These are phyloP conservation scores for Himalopsyche anomala DNA, from an alignment of 2,888 invertebrate genomes.

Conservation along the genomic window DNA sequence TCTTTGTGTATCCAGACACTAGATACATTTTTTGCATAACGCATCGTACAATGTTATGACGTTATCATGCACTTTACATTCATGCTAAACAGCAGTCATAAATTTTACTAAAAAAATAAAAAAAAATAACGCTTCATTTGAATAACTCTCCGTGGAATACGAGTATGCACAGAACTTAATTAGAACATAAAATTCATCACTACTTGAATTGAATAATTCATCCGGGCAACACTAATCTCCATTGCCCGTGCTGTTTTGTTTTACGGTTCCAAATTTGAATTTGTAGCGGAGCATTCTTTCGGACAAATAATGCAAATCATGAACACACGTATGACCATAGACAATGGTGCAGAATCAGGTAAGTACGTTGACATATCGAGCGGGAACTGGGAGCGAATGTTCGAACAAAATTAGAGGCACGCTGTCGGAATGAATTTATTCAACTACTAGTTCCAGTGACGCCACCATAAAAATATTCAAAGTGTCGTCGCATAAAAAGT, in stretches of 20 bases:
- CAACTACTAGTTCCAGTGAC: constrained; percentile 12
- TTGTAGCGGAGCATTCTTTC: constrained; percentile 31
- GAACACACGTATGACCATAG: constrained; percentile 34
- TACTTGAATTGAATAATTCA: constrained; percentile 16
- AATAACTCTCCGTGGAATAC: background rate
- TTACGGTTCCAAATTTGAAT: constrained; percentile 23
- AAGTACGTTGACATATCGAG: constrained; percentile 29
- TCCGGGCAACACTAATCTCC: constrained; percentile 29
- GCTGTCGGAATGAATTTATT: constrained; percentile 51
- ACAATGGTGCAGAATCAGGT: constrained; percentile 25
- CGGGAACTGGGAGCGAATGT: constrained; percentile 25
- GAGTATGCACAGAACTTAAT: background rate
- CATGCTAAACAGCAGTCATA: background rate
- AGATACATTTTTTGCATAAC: too few relatives aligned
- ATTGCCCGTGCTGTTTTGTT: background rate
- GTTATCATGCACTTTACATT: background rate
- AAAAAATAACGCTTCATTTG: background rate
- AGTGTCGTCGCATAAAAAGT: too few relatives aligned
- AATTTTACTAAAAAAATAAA: background rate
- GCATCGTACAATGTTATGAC: too few relatives aligned
- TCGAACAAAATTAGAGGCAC: constrained; percentile 57
- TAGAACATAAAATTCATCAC: constrained; percentile 21
- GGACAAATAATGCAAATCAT: constrained; percentile 10
- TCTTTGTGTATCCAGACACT: too few relatives aligned
- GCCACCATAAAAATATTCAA: background rate